Evolutionary conservation across 2,797 vertebrate genomes (phyloP), one percentile per base, ranked within the genome.

Genomic region (Eupleurogrammus muticus): DNA sequence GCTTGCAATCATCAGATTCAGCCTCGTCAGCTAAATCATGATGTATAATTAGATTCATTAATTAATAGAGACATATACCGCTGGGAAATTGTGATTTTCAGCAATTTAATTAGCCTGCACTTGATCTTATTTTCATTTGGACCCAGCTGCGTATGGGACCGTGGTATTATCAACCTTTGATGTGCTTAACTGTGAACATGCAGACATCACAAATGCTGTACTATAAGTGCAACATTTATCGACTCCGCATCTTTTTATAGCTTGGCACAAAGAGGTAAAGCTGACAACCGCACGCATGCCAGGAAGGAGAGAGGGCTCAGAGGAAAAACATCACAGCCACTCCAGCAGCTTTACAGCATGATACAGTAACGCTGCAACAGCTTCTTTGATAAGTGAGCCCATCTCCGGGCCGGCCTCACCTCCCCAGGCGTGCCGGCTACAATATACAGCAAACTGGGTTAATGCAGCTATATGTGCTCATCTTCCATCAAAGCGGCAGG

Each of bases 41-140:
- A 77, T 86, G 87, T 73, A 66, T 87, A 88, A 86, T 87, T 68
- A 77, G 79, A 86, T 86, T 88, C 89, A 92, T 91, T 90, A 87
- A 90, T 89, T 77, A 87, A 89, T 59, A 66, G 34, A 16, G 58
- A 77, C 81, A 71, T 72, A 85, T 56, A 71, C 88, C 78, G 28
- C 50, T 76, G 88, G 89, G 83, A 87, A 77, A 90, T 46, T 12
- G 51, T 74, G 68, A 79, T 88, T 81, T 84, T 75, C 44, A 67
- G 73, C 58, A 66, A 88, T 81, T 84, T 85, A 93, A 92, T 91
- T 91, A 91, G 79, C 74, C 66, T 73, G 54, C 47, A 56, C 65
- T 64, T 76, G 47, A 85, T 85, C 64, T 68, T 77, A 67, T 81
- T 87, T 90, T 66, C 59, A 77, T 67, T 83, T 75, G 70, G 79